These are phyloP conservation scores for Troilus luridus DNA, from an alignment of 2,888 invertebrate species.

Conservation along the genomic window DNA sequence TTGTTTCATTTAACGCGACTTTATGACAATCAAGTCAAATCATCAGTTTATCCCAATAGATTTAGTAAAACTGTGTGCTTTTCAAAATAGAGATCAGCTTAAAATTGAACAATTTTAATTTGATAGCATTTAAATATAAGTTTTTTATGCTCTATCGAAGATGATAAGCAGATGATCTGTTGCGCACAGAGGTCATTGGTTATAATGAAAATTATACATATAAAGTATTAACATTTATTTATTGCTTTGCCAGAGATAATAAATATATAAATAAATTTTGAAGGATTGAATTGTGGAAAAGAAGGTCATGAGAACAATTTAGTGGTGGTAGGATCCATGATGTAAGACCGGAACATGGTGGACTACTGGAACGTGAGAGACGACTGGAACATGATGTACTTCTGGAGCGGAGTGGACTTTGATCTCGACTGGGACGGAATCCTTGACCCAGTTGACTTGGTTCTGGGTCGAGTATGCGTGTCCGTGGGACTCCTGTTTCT, in stretches of 20 bases:
- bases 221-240: background rate
- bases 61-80: too few relatives aligned
- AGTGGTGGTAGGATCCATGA: background rate
- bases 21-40: too few relatives aligned
- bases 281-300: background rate
- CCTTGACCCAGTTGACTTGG: conserved; percentile 6
- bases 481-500: background rate
- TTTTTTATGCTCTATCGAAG: too few relatives aligned
- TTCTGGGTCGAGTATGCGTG: conserved; percentile 39
- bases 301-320: background rate
- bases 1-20: too few relatives aligned
- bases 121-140: too few relatives aligned
- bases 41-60: too few relatives aligned
- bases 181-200: too few relatives aligned
- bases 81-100: too few relatives aligned
- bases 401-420: conserved; percentile 15
- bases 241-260: background rate
- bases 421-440: conserved; percentile 21
- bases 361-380: background rate
- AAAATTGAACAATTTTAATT: too few relatives aligned
- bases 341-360: background rate
- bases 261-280: conserved; percentile 28
- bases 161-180: too few relatives aligned
- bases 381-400: conserved; percentile 18
- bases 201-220: too few relatives aligned